phyloP scores from a whole-genome alignment of 2,797 vertebrate species.

The Streptopelia turtur region DNA sequence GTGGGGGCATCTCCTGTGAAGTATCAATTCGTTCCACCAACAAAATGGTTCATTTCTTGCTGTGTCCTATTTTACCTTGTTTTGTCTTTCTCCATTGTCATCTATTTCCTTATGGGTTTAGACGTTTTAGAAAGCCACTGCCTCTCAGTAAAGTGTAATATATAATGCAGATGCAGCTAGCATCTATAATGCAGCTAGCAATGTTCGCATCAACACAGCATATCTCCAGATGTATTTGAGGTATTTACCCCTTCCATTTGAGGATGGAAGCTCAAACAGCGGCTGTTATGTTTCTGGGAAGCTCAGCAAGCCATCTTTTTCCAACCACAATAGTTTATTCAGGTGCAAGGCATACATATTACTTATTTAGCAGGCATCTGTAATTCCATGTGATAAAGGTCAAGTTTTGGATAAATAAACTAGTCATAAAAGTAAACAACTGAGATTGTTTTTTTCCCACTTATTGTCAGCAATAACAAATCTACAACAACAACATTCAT shows the following conservation, averaged over 20 bases:
- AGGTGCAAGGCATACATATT: background rate
- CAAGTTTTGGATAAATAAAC: conserved; percentile 15
- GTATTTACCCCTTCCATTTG: background rate
- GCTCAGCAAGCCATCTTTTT: background rate
- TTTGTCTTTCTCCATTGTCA: conserved; percentile 36
- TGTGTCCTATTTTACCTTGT: conserved; percentile 51
- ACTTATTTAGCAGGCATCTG: conserved; percentile 24
- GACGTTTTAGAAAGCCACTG: conserved; percentile 9
- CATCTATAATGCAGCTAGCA: too few relatives aligned
- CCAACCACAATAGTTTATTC: background rate
- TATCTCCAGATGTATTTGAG: background rate
- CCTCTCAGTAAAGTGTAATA: background rate
- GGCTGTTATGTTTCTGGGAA: background rate
- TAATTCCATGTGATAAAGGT: conserved; percentile 7
- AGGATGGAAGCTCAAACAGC: background rate
- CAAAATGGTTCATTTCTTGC: conserved; percentile 56
- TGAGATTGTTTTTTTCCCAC: conserved; percentile 18
- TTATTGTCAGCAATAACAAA: conserved; percentile 40
- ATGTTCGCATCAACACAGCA: background rate
- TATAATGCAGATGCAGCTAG: background rate
- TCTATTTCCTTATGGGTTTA: conserved; percentile 52
- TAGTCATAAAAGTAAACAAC: conserved; percentile 38
- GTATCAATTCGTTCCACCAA: conserved; percentile 63
- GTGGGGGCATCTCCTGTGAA: conserved; percentile 48
- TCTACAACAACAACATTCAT: background rate